Evolutionary conservation across 2,797 vertebrate species (phyloP).

Genomic region (Apodemus agrarius): DNA sequence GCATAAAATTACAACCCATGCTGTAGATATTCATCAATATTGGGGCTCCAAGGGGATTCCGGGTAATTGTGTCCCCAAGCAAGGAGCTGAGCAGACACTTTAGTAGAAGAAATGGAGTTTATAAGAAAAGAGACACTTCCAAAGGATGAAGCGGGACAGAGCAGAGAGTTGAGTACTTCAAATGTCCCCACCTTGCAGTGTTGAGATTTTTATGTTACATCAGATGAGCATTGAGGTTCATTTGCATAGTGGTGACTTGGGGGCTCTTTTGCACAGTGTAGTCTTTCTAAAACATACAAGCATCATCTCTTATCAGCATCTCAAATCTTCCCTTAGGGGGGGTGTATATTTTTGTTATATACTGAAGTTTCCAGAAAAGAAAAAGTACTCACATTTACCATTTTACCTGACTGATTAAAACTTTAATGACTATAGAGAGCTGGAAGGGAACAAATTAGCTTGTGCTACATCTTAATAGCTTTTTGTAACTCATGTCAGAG

Average conservation of each 20-base stretch:
- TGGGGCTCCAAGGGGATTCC: neutral
- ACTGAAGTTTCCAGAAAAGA: neutral
- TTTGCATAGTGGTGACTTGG: too few relatives aligned
- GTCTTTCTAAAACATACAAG: neutral
- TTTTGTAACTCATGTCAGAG: neutral
- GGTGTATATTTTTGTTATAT: neutral
- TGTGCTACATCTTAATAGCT: neutral
- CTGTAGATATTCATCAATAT: neutral
- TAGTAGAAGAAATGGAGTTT: neutral
- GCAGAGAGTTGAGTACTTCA: neutral
- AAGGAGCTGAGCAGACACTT: neutral
- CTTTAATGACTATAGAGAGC: neutral
- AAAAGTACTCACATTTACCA: neutral
- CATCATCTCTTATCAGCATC: neutral
- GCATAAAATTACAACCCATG: neutral
- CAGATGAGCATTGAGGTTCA: neutral
- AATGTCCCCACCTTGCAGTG: neutral
- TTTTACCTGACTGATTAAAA: neutral
- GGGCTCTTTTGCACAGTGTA: neutral
- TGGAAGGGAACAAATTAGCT: neutral
- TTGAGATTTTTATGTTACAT: neutral
- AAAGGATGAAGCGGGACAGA: neutral
- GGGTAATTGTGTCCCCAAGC: neutral
- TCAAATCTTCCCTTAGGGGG: neutral
- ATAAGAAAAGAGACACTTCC: neutral